phyloP scores from a whole-genome alignment of 2,113 vertebrate species.

The Sorex fumeus region DNA sequence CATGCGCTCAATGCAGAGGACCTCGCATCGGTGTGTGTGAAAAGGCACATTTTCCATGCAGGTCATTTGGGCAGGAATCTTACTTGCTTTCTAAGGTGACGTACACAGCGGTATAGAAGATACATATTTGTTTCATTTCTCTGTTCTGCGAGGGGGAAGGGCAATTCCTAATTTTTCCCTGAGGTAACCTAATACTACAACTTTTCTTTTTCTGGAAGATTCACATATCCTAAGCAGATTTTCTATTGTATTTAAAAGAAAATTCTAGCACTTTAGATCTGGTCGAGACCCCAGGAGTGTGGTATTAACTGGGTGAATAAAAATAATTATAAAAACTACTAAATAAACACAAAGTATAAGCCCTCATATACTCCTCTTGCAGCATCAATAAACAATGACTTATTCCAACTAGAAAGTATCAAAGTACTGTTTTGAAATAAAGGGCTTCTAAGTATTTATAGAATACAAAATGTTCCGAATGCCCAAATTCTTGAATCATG shows the following conservation, averaged over 20 bases:
- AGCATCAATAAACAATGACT: slow-evolving; percentile 19
- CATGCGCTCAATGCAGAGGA: neutral
- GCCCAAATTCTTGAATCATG: slow-evolving; percentile 5
- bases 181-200: neutral
- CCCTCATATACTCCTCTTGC: neutral
- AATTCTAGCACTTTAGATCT: slow-evolving; percentile 52
- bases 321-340: slow-evolving; percentile 40
- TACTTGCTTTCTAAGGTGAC: slow-evolving; percentile 47
- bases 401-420: slow-evolving; percentile 60
- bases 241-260: slow-evolving; percentile 42
- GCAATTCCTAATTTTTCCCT: neutral
- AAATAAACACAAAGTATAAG: neutral
- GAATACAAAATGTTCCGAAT: slow-evolving; percentile 47
- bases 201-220: slow-evolving; percentile 20
- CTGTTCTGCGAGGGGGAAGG: neutral
- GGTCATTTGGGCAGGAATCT: neutral
- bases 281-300: slow-evolving; percentile 11
- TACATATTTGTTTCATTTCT: neutral
- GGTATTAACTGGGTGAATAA: neutral
- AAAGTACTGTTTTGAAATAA: neutral
- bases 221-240: neutral
- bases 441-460: slow-evolving; percentile 1
- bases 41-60: neutral
- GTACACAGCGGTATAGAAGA: neutral
- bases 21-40: neutral